Conservation (phyloP, 2,888 invertebrate genomes). For the Cabera pusaria region DNA sequence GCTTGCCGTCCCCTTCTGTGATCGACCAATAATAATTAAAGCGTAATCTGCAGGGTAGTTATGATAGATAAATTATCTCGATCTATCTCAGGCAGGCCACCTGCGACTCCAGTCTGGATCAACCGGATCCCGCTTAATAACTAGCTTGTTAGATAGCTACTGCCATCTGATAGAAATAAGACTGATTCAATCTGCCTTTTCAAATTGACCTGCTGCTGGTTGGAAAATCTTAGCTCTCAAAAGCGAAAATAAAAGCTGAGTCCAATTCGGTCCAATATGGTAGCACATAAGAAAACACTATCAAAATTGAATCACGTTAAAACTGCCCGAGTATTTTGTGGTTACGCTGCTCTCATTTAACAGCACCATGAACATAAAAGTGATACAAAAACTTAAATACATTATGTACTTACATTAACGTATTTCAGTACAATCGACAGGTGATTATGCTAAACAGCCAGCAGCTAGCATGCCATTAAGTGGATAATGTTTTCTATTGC, state of each 20-base stretch:
- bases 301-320: too few relatives aligned
- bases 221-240: too few relatives aligned
- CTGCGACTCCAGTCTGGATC: conserved; percentile 35
- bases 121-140: conserved; percentile 23
- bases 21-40: conserved; percentile 17
- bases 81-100: conserved; percentile 37
- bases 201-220: too few relatives aligned
- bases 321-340: too few relatives aligned
- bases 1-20: conserved; percentile 1
- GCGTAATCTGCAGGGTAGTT: conserved; percentile 38
- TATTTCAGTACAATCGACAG: conserved; percentile 56
- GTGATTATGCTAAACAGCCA: conserved; percentile 63
- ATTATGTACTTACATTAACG: conserved; percentile 30
- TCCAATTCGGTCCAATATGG: too few relatives aligned
- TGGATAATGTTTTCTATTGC: conserved; percentile 69
- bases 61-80: conserved; percentile 47
- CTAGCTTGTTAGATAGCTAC: not conserved
- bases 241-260: too few relatives aligned
- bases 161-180: not conserved
- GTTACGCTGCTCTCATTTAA: conserved; percentile 4
- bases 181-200: too few relatives aligned
- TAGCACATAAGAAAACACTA: too few relatives aligned
- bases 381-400: conserved; percentile 8
- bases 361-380: conserved; percentile 7
- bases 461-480: conserved; percentile 54